These are phyloP conservation scores for Apus apus DNA, from an alignment of 2,113 vertebrate genomes.

Conservation along the genomic window DNA sequence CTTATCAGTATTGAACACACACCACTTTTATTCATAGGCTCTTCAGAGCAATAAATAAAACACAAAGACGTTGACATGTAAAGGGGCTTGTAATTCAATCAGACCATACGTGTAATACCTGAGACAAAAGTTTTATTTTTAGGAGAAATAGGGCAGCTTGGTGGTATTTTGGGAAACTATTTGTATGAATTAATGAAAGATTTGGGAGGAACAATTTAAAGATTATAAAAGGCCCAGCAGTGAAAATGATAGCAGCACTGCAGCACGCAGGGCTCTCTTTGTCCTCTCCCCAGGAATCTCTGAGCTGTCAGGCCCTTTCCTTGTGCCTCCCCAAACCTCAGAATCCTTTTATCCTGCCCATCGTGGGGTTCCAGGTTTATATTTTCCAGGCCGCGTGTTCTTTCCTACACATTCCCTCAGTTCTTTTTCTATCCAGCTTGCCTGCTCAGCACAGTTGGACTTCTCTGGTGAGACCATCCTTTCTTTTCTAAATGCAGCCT, in stretches of 20 bases:
- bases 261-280: not conserved
- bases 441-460: accelerated
- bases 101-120: not conserved
- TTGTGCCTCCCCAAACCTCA: not conserved
- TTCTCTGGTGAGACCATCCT: not conserved
- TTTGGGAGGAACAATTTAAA: not conserved
- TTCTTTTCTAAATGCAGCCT: not conserved
- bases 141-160: not conserved
- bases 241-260: accelerated
- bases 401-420: not conserved
- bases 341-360: not conserved
- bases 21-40: not conserved
- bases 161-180: not conserved
- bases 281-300: not conserved
- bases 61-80: not conserved
- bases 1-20: not conserved
- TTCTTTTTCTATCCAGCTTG: too few species aligned
- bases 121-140: not conserved
- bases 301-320: not conserved
- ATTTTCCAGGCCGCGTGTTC: not conserved
- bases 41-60: not conserved
- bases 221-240: not conserved
- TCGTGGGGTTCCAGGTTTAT: not conserved
- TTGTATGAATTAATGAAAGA: not conserved
- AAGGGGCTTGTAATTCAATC: not conserved